phyloP scores from a whole-genome alignment of 1,140 invertebrate species.

The Piezodorus guildinii region DNA sequence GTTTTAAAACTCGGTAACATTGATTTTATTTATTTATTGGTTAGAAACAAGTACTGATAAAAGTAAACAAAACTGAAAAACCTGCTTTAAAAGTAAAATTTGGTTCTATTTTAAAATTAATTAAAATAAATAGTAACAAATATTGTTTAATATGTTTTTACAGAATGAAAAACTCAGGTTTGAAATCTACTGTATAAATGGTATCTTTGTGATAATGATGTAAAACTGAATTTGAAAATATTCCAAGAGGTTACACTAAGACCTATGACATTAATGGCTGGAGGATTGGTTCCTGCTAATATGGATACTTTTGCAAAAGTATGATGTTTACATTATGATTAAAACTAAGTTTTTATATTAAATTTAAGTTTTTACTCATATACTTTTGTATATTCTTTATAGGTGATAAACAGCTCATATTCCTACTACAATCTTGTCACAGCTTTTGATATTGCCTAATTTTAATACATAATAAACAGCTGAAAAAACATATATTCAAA shows the following conservation, averaged over 20 bases:
- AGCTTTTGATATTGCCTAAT: not conserved
- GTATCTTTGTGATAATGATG: not conserved
- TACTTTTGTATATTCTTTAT: not conserved
- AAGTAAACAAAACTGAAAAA: too few species aligned
- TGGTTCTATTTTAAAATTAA: not conserved
- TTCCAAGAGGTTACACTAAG: not conserved
- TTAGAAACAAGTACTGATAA: too few species aligned
- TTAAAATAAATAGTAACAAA: not conserved
- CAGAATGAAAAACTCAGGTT: not conserved
- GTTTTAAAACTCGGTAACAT: too few species aligned
- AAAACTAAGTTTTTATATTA: not conserved
- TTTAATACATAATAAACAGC: too few species aligned
- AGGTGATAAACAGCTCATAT: slow-evolving; percentile 1
- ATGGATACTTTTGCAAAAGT: slow-evolving; percentile 5
- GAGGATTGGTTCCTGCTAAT: not conserved
- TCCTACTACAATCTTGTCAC: not conserved
- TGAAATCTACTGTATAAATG: not conserved
- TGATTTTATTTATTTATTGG: too few species aligned
- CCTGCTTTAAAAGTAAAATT: too few species aligned
- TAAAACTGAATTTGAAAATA: not conserved
- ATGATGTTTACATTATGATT: not conserved
- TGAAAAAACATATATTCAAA: too few species aligned
- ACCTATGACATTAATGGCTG: not conserved
- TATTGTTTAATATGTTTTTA: not conserved
- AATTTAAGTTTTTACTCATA: not conserved